Conservation (phyloP, 2,113 vertebrate species). For the Promerops cafer region DNA sequence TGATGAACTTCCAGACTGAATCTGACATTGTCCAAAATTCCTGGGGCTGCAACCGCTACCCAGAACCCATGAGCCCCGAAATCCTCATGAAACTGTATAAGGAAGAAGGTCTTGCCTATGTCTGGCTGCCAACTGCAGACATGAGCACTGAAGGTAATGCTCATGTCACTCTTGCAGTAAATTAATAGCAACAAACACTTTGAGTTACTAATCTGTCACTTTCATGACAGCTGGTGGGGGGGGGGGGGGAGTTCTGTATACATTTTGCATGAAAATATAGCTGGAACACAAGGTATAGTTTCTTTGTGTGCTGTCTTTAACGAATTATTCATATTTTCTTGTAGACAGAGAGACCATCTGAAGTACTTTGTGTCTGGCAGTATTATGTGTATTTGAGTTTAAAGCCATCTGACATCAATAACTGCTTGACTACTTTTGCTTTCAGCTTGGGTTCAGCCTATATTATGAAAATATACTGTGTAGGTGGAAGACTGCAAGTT, state of each 20-base stretch:
- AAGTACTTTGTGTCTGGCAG: not conserved
- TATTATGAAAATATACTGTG: not conserved
- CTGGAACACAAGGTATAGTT: not conserved
- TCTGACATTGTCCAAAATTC: conserved; percentile 91
- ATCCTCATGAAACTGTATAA: conserved; percentile 87
- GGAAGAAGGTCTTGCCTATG: conserved; percentile 84
- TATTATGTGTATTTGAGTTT: not conserved
- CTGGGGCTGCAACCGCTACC: conserved; percentile 82
- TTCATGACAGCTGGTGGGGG: not conserved
- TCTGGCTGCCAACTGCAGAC: conserved; percentile 95
- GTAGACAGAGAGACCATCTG: not conserved
- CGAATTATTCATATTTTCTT: not conserved
- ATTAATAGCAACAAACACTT: not conserved
- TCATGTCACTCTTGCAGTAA: not conserved
- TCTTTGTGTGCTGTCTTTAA: not conserved
- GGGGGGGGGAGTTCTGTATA: not conserved
- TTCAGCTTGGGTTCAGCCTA: not conserved
- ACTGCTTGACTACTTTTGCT: not conserved
- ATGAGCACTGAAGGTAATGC: conserved; percentile 94
- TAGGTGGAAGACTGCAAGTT: not conserved
- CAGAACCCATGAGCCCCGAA: conserved; percentile 83
- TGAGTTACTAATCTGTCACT: not conserved
- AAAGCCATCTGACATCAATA: not conserved
- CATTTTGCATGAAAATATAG: not conserved
- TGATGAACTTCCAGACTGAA: conserved; percentile 97